Base-by-base conservation (phyloP, 2,113 vertebrate species). In the Otus sunia region DNA sequence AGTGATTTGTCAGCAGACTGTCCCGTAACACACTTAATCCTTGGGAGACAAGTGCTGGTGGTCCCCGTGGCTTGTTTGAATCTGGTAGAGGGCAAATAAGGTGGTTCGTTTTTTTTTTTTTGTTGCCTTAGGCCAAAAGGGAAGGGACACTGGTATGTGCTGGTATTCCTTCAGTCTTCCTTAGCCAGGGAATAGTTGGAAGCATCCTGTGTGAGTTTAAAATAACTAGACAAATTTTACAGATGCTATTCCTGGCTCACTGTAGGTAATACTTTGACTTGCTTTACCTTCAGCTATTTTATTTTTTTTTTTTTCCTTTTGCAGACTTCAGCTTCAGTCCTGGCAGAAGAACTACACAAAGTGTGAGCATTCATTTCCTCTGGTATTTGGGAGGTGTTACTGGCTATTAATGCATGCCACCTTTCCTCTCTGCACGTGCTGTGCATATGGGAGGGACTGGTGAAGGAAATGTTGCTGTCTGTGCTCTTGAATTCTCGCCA, bases 261-360 rank as follows among this genome's bases (percentile, higher is more conserved):
- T 47, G 58, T 22, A 45, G 39, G 39, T 32, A 29, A 41, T 91
- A 85, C 52, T 94, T 94, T 67, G 26, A 53, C 60, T 96, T 88
- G 47, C 73, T 96, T 95, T 94, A 83, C 64, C 96, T 86, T 88
- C 96, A 94, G 88, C 80, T 84, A 5, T 84, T 36, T 37, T 94
- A 11, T 59, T 55, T 69, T 95, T 76, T 58, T 81, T 93, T 63
- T 29, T 11, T 56, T 10, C 20, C 29, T 81, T 94, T 45, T 97
- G 81, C 81, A 98, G 98, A 98, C 96, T 53, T 98, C 98, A 1
- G 98, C 98, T 95, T 98, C 99, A 96, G 99, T 98, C 95, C 98
- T 99, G 97, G 99, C 99, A 94, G 99, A 99, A 94, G 99, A 99
- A 94, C 98, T 99, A 71, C 99, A 99, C 97, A 99, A 99, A 98